Evolutionary conservation across 2,888 invertebrate genomes (phyloP).

Genomic region (Invenusta paracnida): DNA sequence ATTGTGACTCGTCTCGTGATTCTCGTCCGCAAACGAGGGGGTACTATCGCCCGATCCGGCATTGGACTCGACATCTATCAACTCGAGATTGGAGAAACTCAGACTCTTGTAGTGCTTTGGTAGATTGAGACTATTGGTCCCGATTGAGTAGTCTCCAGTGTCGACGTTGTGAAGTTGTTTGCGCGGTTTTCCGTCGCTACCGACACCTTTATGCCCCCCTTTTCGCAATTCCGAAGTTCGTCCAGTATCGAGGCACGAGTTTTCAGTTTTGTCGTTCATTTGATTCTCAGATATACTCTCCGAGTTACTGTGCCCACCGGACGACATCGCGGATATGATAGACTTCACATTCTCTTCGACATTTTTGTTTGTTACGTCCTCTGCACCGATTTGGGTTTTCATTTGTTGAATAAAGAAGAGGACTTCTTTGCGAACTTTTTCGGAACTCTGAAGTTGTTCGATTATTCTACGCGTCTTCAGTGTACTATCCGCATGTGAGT

Average conservation of each 20-base stretch:
- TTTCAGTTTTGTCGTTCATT: not conserved
- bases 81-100: not conserved
- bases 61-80: not conserved
- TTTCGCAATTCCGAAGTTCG: too few species aligned
- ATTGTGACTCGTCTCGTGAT: not conserved
- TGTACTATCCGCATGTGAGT: not conserved
- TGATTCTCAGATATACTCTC: not conserved
- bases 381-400: not conserved
- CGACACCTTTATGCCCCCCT: too few species aligned
- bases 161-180: not conserved
- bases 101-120: not conserved
- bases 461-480: not conserved
- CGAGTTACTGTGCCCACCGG: not conserved
- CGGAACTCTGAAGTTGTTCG: not conserved
- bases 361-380: not conserved
- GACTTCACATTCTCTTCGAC: not conserved
- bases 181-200: not conserved
- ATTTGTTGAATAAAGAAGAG: conserved; percentile 7
- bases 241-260: not conserved
- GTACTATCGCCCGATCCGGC: not conserved
- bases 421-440: conserved; percentile 1
- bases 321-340: conserved; percentile 8
- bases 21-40: not conserved
- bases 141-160: not conserved
- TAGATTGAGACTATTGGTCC: not conserved